Percentiles rank a stretch among this genome's conserved stretches.
phyloP scores from a whole-genome alignment of 2,888 invertebrate genomes.

The Gari tellinella region DNA sequence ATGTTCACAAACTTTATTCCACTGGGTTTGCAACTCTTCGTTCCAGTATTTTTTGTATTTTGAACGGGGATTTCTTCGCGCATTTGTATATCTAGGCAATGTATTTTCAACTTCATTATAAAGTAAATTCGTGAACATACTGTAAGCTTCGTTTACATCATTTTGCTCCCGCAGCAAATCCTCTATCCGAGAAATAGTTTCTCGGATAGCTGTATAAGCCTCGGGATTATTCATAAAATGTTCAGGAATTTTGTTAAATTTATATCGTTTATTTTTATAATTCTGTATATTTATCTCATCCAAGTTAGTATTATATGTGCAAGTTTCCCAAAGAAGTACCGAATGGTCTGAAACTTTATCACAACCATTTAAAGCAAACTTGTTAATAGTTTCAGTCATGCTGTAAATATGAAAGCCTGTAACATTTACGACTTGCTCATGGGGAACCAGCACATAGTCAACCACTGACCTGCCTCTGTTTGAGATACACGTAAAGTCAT shows the following conservation, averaged over 20 bases:
- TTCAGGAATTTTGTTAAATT: constrained; percentile 4
- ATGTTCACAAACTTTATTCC: constrained; percentile 6
- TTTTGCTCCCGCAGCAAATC: constrained; percentile 4
- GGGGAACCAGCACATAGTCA: not conserved
- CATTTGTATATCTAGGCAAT: constrained; percentile 2
- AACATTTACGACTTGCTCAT: constrained; percentile 10
- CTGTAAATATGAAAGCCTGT: constrained; percentile 3
- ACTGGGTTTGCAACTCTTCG: not conserved
- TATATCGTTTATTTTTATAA: not conserved
- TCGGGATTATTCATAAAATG: too few species aligned
- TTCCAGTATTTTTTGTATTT: constrained; percentile 3
- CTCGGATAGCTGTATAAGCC: too few species aligned
- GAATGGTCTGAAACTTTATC: constrained; percentile 19
- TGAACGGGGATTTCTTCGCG: not conserved
- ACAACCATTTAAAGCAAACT: constrained; percentile 11
- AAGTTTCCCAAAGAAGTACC: not conserved
- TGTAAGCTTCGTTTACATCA: constrained; percentile 3
- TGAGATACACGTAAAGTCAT: constrained; percentile 13
- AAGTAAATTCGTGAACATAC: constrained; percentile 4
- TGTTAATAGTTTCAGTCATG: constrained; percentile 21
- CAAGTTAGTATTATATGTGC: not conserved
- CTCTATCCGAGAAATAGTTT: constrained; percentile 3
- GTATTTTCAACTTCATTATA: constrained; percentile 3
- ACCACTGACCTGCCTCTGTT: not conserved
- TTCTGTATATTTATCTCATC: constrained; percentile 8